Base-by-base conservation (phyloP, 2,113 vertebrate genomes). In the Heterochromis multidens region DNA sequence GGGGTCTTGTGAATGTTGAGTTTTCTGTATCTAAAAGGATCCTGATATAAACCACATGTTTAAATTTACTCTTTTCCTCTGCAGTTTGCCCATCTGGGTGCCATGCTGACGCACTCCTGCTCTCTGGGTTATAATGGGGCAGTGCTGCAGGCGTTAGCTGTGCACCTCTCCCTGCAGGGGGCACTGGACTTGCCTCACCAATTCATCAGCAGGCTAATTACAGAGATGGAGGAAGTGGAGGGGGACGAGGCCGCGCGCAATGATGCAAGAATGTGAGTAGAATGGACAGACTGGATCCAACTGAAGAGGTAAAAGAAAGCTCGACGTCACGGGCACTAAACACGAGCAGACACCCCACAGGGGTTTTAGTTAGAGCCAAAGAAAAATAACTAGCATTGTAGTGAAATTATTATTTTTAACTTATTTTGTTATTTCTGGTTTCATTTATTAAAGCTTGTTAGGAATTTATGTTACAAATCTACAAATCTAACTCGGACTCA, bases 41-140 rank as follows among this genome's bases (percentile, higher is more conserved):
- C 2, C 49, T 3, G 14, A 33, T 25, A 31, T 37, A 63, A 77
- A 54, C 25, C 13, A 0, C 40, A 16, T n/a, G 11, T 79, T 79
- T 79, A 60, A 40, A 27, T 29, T 21, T 25, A 57, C 4, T 78
- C 2, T 61, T 49, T 29, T 84, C 17, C 29, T 91, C 12, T 67
- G 17, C 58, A 99, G 99, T 98, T 97, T 89, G 95, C 98, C 0
- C 96, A 94, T 79, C 94, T 97, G 77, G 98, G 98, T 0, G 98
- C 98, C 0, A 97, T 97, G 95, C 91, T 99, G 78, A 99, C 99
- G 11, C 99, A 99, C 17, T 96, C 98, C 88, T 99, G 97, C 91
- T 99, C 98, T 74, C 93, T 99, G 94, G 99, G 99, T 56, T 99
- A 99, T 85, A 99, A 99, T 0, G 99, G 99, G 1, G 98, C 98